These are phyloP conservation scores for Peromyscus aztecus DNA, from an alignment of 2,797 vertebrate species.

Conservation along the genomic window DNA sequence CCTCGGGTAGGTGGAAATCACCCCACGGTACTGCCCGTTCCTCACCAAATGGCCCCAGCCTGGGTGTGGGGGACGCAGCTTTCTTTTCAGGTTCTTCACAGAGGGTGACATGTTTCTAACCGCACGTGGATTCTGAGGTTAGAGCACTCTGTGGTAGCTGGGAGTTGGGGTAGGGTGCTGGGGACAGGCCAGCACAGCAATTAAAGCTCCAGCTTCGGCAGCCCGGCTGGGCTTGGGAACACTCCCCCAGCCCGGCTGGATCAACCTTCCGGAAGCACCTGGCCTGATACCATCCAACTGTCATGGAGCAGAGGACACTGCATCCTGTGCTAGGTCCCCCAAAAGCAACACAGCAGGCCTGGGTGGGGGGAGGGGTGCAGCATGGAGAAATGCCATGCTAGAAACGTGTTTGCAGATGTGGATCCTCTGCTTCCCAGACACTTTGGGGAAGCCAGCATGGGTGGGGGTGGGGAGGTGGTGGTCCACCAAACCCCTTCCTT, in stretches of 20 bases:
- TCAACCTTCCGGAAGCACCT: conserved; percentile 88
- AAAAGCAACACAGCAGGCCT: conserved; percentile 74
- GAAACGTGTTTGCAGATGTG: neutral
- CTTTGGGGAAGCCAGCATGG: neutral
- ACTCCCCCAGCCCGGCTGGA: conserved; percentile 27
- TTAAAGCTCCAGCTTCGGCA: conserved; percentile 60
- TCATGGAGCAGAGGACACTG: conserved; percentile 64
- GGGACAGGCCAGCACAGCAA: conserved; percentile 55
- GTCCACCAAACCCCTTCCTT: too few relatives aligned
- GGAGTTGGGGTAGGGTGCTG: neutral
- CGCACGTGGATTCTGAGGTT: neutral
- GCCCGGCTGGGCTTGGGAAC: conserved; percentile 41
- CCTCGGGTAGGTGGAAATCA: neutral
- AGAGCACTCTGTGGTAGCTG: neutral
- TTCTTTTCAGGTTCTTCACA: neutral
- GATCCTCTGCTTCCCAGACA: neutral
- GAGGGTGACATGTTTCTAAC: neutral
- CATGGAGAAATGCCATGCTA: neutral
- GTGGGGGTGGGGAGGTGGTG: neutral
- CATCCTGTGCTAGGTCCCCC: conserved; percentile 80
- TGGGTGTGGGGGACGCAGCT: neutral
- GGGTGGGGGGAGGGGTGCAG: neutral
- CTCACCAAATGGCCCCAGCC: neutral
- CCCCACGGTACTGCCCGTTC: neutral
- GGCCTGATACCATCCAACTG: conserved; percentile 73